Conservation (phyloP, 2,113 vertebrate genomes). For the Callopanchax toddi region DNA sequence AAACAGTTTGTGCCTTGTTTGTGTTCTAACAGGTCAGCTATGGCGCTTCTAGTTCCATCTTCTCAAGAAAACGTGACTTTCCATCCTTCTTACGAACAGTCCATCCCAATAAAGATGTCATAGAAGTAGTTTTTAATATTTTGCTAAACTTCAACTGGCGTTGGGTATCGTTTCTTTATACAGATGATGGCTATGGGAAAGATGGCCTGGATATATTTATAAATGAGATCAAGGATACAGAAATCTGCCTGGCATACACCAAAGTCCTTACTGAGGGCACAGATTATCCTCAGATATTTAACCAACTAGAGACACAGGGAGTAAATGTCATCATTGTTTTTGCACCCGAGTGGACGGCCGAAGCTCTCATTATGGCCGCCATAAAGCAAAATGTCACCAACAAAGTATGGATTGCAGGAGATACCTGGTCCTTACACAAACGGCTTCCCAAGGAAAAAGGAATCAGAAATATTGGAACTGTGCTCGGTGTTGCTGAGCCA, state of each 20-base stretch:
- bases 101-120: conserved; percentile 77
- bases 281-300: conserved; percentile 50
- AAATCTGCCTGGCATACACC: conserved; percentile 80
- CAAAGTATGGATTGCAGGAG: conserved; percentile 86
- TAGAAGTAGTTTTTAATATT: conserved; percentile 77
- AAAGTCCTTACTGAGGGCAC: conserved; percentile 29
- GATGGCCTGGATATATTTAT: conserved; percentile 64
- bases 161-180: conserved; percentile 84
- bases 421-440: conserved; percentile 80
- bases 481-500: conserved; percentile 79
- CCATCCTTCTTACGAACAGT: conserved; percentile 86
- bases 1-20: too few relatives aligned
- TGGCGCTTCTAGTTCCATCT: conserved; percentile 67
- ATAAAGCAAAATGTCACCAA: conserved; percentile 72
- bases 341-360: conserved; percentile 20
- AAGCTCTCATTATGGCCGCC: conserved; percentile 71
- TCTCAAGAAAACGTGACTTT: conserved; percentile 76
- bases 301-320: conserved; percentile 50
- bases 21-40: conserved; percentile 82
- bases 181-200: conserved; percentile 73
- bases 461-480: conserved; percentile 70
- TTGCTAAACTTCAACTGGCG: conserved; percentile 81
- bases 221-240: conserved; percentile 19
- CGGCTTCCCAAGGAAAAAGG: conserved; percentile 63
- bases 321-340: conserved; percentile 70